These are phyloP conservation scores for Mesodorylaimus sp. DNA, from an alignment of 2,888 invertebrate genomes.

Conservation along the genomic window DNA sequence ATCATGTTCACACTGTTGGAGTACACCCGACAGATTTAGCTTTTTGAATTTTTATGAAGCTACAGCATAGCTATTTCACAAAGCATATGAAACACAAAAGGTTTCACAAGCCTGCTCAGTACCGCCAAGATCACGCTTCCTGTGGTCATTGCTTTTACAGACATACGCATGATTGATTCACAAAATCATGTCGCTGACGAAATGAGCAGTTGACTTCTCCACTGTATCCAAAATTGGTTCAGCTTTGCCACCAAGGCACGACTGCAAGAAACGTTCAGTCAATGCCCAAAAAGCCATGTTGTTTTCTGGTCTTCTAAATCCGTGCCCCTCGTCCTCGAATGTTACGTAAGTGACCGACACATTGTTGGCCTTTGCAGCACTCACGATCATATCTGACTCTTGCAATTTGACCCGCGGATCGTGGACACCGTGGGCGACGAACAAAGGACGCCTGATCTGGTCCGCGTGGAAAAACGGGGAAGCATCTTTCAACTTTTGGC, in stretches of 20 bases:
- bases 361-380: background rate
- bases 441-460: constrained; percentile 18
- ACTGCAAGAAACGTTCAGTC: background rate
- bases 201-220: too few species aligned
- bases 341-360: background rate
- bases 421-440: constrained; percentile 27
- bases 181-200: too few species aligned
- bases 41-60: too few species aligned
- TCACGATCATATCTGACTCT: constrained; percentile 19
- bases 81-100: too few species aligned
- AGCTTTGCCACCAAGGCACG: background rate
- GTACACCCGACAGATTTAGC: too few species aligned
- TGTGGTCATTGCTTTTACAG: too few species aligned
- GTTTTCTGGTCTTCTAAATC: background rate
- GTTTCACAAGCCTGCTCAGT: too few species aligned
- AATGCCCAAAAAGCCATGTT: background rate
- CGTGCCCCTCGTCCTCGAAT: background rate
- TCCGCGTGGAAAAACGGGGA: constrained; percentile 6
- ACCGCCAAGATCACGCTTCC: too few species aligned
- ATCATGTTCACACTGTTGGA: too few species aligned
- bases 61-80: too few species aligned
- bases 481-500: background rate
- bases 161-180: too few species aligned
- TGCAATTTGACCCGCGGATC: constrained; percentile 25
- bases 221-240: too few species aligned